Conservation (phyloP, 2,113 vertebrate species). For the Percina caprodes region DNA sequence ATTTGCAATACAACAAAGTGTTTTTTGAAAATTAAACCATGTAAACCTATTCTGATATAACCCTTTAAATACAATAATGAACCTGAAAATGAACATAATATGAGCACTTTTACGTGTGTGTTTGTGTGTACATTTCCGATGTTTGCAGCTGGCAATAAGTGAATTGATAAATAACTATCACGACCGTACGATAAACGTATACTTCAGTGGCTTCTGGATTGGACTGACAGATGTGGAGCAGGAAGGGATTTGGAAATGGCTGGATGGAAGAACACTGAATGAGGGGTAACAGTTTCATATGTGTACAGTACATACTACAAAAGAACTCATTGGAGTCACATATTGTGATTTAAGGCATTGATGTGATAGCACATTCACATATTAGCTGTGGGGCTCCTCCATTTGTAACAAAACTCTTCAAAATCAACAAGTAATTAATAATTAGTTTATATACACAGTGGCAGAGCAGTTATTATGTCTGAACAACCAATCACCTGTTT, state of each 20-base stretch:
- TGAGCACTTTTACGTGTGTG: not conserved
- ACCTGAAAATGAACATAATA: too few relatives aligned
- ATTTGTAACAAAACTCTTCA: not conserved
- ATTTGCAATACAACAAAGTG: too few relatives aligned
- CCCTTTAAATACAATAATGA: too few relatives aligned
- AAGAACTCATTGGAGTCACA: not conserved
- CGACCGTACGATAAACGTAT: fast-evolving
- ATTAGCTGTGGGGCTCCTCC: not conserved
- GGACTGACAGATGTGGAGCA: constrained; percentile 73
- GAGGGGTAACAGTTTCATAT: constrained; percentile 51
- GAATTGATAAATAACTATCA: constrained; percentile 49
- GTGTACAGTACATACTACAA: not conserved
- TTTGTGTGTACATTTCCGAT: constrained; percentile 22
- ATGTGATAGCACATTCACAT: not conserved
- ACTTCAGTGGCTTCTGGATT: constrained; percentile 74
- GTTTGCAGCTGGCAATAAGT: constrained; percentile 61
- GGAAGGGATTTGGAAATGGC: constrained; percentile 80
- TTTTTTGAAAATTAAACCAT: too few relatives aligned
- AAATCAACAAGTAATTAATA: not conserved
- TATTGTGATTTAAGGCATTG: not conserved
- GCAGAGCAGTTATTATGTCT: not conserved
- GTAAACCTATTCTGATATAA: too few relatives aligned
- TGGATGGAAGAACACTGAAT: constrained; percentile 63
- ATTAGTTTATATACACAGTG: not conserved
- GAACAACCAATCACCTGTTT: constrained; percentile 21